phyloP scores from a whole-genome alignment of 2,797 vertebrate genomes.

The Ataeniobius toweri region DNA sequence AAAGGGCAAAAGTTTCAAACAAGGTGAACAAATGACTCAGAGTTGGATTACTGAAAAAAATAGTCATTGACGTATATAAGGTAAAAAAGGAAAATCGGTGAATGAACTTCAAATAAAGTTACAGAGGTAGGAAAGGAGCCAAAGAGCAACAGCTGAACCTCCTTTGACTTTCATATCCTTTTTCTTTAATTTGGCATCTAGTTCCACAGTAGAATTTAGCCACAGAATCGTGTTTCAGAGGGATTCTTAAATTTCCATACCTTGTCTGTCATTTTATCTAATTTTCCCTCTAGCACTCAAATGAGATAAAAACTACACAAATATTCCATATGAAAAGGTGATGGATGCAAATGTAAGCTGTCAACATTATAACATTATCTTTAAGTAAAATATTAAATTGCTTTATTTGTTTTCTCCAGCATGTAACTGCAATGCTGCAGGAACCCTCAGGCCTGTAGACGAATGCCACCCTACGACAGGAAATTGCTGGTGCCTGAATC shows the following conservation, averaged over 20 bases:
- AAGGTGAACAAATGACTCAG: slow-evolving; percentile 17
- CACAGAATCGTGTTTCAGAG: slow-evolving; percentile 17
- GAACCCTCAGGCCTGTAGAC: slow-evolving; percentile 69
- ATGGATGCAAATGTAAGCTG: slow-evolving; percentile 13
- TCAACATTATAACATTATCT: slow-evolving; percentile 4
- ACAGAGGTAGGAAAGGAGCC: slow-evolving; percentile 27
- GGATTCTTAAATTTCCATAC: slow-evolving; percentile 25
- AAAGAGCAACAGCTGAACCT: slow-evolving; percentile 26
- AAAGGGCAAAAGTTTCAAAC: slow-evolving; percentile 36
- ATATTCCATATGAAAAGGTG: background rate
- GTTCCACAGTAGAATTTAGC: slow-evolving; percentile 5
- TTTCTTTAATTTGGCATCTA: slow-evolving; percentile 6
- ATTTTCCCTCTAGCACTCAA: slow-evolving; percentile 14
- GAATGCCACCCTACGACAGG: slow-evolving; percentile 84
- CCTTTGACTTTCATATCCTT: slow-evolving; percentile 23
- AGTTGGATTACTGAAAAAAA: slow-evolving; percentile 16
- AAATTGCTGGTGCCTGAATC: slow-evolving; percentile 85
- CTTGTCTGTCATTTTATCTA: slow-evolving; percentile 25
- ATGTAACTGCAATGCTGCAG: slow-evolving; percentile 81
- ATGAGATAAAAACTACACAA: slow-evolving; percentile 32
- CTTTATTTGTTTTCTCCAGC: slow-evolving; percentile 70
- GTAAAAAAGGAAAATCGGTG: slow-evolving; percentile 21
- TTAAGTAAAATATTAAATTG: background rate
- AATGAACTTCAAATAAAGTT: slow-evolving; percentile 35
- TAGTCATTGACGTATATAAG: slow-evolving; percentile 3